phyloP scores from a whole-genome alignment of 2,888 invertebrate species.

The Eupithecia exiguata region DNA sequence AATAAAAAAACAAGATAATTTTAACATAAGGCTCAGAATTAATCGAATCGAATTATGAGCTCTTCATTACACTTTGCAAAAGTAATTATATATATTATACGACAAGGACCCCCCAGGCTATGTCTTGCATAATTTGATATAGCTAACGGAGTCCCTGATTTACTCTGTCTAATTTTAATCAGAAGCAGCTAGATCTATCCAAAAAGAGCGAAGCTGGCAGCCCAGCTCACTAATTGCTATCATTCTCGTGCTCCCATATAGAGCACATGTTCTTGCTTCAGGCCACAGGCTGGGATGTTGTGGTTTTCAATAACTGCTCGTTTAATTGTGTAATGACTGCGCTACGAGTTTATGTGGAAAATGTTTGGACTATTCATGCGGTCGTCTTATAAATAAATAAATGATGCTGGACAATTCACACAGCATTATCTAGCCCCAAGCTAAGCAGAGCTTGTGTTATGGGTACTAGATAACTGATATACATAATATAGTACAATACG shows the following conservation, averaged over 20 bases:
- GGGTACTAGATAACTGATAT: too few relatives aligned
- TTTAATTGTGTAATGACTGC: conserved; percentile 64
- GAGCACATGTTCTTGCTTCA: conserved; percentile 71
- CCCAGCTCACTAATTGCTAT: conserved; percentile 60
- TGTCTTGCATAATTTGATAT: too few relatives aligned
- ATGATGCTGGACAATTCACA: too few relatives aligned
- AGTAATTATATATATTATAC: too few relatives aligned
- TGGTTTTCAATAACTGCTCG: conserved; percentile 73
- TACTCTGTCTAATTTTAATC: neutral
- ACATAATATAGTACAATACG: too few relatives aligned
- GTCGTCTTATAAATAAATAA: too few relatives aligned
- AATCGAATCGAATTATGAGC: too few relatives aligned
- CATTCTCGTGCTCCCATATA: conserved; percentile 66
- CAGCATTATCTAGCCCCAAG: too few relatives aligned
- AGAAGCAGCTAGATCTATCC: conserved; percentile 1
- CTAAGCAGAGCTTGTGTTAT: too few relatives aligned
- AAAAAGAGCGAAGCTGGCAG: conserved; percentile 16
- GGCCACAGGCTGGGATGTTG: conserved; percentile 70
- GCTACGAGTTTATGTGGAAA: conserved; percentile 33
- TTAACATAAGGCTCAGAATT: neutral
- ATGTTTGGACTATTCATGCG: conserved; percentile 2
- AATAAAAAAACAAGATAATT: too few relatives aligned
- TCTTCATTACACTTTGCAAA: too few relatives aligned
- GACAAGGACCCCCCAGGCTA: too few relatives aligned
- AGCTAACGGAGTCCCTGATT: neutral